Evolutionary conservation across 2,888 invertebrate species (phyloP), one percentile per base, ranked within the genome.

Genomic region (Drosophila fulvimacula): DNA sequence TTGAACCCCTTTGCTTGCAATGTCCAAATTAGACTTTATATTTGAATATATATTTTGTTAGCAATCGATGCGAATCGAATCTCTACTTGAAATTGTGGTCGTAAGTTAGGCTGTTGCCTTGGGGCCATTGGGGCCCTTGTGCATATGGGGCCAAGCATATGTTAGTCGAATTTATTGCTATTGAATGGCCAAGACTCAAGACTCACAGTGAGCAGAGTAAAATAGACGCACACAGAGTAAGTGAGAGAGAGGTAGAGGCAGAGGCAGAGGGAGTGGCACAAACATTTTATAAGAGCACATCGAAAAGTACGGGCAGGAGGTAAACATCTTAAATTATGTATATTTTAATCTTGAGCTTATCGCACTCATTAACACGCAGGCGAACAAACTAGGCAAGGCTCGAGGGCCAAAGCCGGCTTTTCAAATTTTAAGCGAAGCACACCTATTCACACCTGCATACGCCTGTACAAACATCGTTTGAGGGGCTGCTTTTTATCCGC

Each of bases 271-370:
- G 42, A 24, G 15, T 38, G 19, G 11, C 41, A 11, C 13, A 68
- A 76, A 69, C 82, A 72, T 32, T 39, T 36, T 21, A 11, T 46
- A 27, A 27, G 21, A 9, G 51, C 7, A 36, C 46, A 21, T 46
- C 44, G 66, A 61, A 57, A 69, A 56, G 49, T 56, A 51, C 52
- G 39, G 41, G 73, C 58, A 36, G 57, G 52, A 53, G 53, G 49
- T 73, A 85, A 88, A 82, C 83, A 82, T 66, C 21, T 39, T 84
- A 58, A 88, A 84, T 84, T 82, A 84, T 88, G 73, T 56, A 84
- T 88, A 82, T 84, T 84, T 88, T 87, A 88, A 84, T 84, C 82
- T 88, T 51, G 73, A 67, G 85, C 88, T 88, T 84, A 84, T 88
- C 88, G 73, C 85, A 82, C 86, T 82, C 86, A 84, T 84, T 84